Evolutionary conservation across 2,888 invertebrate species (phyloP).

Genomic region (Lamellibrachia satsuma): DNA sequence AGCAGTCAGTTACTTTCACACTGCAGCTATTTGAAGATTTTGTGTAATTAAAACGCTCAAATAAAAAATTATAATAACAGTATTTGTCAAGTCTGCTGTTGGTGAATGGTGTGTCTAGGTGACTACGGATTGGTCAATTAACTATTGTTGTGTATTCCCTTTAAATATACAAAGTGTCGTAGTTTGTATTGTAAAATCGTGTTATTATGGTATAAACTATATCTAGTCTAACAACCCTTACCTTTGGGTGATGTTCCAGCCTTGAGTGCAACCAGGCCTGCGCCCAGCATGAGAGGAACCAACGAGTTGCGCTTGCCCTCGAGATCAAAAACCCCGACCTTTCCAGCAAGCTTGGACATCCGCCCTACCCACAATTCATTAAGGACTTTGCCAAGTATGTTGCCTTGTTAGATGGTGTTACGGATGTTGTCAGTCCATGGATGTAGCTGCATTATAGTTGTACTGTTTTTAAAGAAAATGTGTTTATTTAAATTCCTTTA

Average conservation of each 20-base stretch:
- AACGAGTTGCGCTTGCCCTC: conserved; percentile 86
- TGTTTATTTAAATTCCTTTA: too few relatives aligned
- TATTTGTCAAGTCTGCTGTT: too few relatives aligned
- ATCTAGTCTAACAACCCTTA: not conserved
- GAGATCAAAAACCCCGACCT: conserved; percentile 92
- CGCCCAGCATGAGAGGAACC: conserved; percentile 84
- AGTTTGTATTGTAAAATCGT: too few relatives aligned
- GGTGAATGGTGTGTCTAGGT: too few relatives aligned
- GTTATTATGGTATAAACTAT: too few relatives aligned
- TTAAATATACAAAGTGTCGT: too few relatives aligned
- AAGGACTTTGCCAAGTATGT: conserved; percentile 78
- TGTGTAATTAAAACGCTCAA: too few relatives aligned
- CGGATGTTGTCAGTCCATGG: not conserved
- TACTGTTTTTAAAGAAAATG: too few relatives aligned
- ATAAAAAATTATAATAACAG: too few relatives aligned
- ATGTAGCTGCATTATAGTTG: too few relatives aligned
- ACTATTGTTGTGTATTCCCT: too few relatives aligned
- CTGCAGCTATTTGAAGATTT: not conserved
- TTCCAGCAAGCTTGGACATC: conserved; percentile 73
- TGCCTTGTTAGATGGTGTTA: not conserved
- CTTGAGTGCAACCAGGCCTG: conserved; percentile 89
- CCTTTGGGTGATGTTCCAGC: conserved; percentile 24
- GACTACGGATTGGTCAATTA: too few relatives aligned
- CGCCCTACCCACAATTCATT: conserved; percentile 87
- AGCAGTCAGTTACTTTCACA: not conserved